Conservation (phyloP, 2,888 invertebrate genomes). For the Cephus pygmeus region DNA sequence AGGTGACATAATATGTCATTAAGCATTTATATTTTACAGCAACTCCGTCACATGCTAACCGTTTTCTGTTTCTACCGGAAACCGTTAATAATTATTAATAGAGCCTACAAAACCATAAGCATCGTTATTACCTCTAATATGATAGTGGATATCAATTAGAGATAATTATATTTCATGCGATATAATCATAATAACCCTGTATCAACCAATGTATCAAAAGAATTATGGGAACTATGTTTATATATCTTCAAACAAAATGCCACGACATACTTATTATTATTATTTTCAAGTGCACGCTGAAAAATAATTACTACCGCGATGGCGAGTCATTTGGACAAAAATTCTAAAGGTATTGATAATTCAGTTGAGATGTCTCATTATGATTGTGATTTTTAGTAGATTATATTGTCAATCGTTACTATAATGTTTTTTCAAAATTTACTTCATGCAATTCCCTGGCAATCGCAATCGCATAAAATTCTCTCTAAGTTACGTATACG, state of each 20-base stretch:
- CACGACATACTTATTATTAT: not conserved
- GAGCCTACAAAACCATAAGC: not conserved
- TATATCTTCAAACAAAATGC: not conserved
- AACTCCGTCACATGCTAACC: not conserved
- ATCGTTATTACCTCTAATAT: not conserved
- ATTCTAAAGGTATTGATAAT: not conserved
- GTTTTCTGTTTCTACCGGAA: not conserved
- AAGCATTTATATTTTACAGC: not conserved
- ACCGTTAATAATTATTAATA: not conserved
- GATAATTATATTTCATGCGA: not conserved
- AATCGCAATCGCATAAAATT: not conserved
- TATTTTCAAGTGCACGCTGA: not conserved
- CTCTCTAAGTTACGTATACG: not conserved
- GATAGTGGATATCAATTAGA: not conserved
- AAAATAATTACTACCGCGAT: not conserved
- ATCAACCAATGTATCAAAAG: not conserved
- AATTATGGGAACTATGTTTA: not conserved
- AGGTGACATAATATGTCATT: not conserved
- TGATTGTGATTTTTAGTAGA: too few relatives aligned
- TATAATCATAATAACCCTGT: not conserved
- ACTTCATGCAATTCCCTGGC: not conserved
- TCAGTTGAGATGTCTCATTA: not conserved
- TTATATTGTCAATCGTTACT: not conserved
- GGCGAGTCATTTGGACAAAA: not conserved
- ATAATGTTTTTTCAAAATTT: not conserved